A percentile compares a stretch with the other conserved stretches of the same genome.
phyloP scores from a whole-genome alignment of 2,113 vertebrate genomes.

The Apaloderma vittatum region DNA sequence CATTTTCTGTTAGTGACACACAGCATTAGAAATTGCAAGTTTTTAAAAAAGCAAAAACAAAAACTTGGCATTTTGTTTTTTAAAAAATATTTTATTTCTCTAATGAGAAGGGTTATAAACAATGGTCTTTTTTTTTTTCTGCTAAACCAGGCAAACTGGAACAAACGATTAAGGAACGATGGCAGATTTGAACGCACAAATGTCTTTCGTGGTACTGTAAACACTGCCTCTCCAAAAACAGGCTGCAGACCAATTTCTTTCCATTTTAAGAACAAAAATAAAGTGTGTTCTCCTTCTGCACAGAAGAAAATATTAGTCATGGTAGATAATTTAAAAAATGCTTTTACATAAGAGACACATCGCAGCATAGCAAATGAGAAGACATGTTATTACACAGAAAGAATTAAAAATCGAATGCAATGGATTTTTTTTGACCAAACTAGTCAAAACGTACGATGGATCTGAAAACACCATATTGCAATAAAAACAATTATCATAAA shows the following conservation, averaged over 20 bases:
- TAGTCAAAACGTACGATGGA: not conserved
- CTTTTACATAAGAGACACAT: not conserved
- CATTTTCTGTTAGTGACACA: constrained; percentile 59
- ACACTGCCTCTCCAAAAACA: constrained; percentile 14
- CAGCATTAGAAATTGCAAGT: not conserved
- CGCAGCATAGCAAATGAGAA: not conserved
- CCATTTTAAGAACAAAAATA: constrained; percentile 49
- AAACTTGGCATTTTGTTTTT: not conserved
- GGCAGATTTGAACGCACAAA: constrained; percentile 30
- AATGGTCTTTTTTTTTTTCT: not conserved
- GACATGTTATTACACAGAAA: not conserved
- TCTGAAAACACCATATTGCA: not conserved
- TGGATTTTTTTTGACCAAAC: not conserved
- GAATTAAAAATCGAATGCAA: not conserved
- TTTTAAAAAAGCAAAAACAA: not conserved
- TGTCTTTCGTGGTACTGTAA: constrained; percentile 38
- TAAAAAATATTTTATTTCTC: constrained; percentile 29
- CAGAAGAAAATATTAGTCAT: constrained; percentile 55
- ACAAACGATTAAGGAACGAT: not conserved
- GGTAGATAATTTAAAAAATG: constrained; percentile 3
- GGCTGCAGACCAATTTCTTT: constrained; percentile 38
- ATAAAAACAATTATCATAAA: not conserved
- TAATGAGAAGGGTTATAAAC: constrained; percentile 1
- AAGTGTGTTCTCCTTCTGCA: not conserved
- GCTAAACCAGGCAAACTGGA: not conserved